phyloP scores from a whole-genome alignment of 2,113 vertebrate genomes.

The Glaucidium brasilianum region DNA sequence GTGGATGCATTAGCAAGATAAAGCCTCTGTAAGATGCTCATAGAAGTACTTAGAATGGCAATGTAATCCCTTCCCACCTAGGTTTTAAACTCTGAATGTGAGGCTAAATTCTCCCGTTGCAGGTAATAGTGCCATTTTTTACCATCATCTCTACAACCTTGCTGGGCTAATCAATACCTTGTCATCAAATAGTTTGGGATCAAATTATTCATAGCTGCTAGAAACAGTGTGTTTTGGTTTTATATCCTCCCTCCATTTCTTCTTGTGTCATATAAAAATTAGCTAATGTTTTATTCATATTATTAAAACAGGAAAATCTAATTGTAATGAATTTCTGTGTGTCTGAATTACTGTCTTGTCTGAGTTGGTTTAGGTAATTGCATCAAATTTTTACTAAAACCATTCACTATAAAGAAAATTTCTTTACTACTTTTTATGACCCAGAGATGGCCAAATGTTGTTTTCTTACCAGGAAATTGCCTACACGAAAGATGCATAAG shows the following conservation, averaged over 20 bases:
- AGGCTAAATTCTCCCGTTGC: neutral
- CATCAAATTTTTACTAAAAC: neutral
- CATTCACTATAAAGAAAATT: neutral
- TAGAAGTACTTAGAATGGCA: neutral
- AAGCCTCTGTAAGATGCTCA: neutral
- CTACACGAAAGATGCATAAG: fast-evolving
- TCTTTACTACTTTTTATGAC: neutral
- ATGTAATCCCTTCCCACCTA: neutral
- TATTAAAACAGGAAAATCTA: neutral
- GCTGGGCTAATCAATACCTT: neutral
- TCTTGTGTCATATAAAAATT: neutral
- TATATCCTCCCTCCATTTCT: neutral
- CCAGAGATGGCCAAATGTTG: neutral
- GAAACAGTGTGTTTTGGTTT: neutral
- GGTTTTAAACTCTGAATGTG: neutral
- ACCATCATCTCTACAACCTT: neutral
- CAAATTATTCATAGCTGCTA: neutral
- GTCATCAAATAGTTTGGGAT: neutral
- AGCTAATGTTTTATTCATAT: neutral
- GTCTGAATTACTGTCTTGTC: neutral
- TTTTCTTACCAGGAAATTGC: neutral
- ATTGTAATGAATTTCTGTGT: neutral
- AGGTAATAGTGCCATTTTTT: neutral
- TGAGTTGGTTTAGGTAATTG: neutral
- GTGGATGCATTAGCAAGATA: neutral